phyloP scores from a whole-genome alignment of 1,140 invertebrate genomes.

The Trachymyrmex cornetzi region DNA sequence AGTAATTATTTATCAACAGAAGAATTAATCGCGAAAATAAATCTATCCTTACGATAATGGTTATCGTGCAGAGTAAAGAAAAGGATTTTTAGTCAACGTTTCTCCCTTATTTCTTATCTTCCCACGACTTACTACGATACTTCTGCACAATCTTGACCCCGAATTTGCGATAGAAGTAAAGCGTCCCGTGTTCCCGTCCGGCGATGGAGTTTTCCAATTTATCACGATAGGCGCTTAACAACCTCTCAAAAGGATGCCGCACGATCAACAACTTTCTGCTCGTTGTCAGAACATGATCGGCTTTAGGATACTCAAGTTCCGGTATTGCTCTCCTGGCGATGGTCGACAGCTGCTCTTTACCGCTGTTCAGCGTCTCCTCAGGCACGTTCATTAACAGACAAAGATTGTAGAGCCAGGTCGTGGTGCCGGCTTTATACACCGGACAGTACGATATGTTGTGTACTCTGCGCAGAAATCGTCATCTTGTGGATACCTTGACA shows the following conservation, averaged over 20 bases:
- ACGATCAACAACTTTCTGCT: slow-evolving; percentile 84
- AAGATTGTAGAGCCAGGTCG: slow-evolving; percentile 87
- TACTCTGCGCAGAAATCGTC: slow-evolving; percentile 74
- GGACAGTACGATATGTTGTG: slow-evolving; percentile 87
- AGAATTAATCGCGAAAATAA: too few relatives aligned
- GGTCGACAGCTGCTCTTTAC: slow-evolving; percentile 83
- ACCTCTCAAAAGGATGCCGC: slow-evolving; percentile 89
- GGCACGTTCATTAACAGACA: slow-evolving; percentile 81
- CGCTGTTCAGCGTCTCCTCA: slow-evolving; percentile 80
- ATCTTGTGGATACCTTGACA: not conserved
- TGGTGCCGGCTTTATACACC: slow-evolving; percentile 88
- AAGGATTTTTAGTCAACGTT: not conserved
- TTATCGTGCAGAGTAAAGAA: not conserved
- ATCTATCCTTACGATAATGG: not conserved
- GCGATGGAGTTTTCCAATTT: slow-evolving; percentile 88
- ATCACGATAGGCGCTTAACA: slow-evolving; percentile 89
- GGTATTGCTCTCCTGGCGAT: slow-evolving; percentile 85
- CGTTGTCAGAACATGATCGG: slow-evolving; percentile 82
- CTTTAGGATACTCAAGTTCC: slow-evolving; percentile 84
- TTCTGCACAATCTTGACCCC: slow-evolving; percentile 88
- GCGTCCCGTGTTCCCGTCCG: slow-evolving; percentile 86
- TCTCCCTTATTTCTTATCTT: not conserved
- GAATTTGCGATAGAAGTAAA: slow-evolving; percentile 88
- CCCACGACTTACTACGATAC: slow-evolving; percentile 83
- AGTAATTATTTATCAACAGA: too few relatives aligned